Evolutionary conservation across 2,113 vertebrate genomes (phyloP).

Genomic region (Electrona antarctica): DNA sequence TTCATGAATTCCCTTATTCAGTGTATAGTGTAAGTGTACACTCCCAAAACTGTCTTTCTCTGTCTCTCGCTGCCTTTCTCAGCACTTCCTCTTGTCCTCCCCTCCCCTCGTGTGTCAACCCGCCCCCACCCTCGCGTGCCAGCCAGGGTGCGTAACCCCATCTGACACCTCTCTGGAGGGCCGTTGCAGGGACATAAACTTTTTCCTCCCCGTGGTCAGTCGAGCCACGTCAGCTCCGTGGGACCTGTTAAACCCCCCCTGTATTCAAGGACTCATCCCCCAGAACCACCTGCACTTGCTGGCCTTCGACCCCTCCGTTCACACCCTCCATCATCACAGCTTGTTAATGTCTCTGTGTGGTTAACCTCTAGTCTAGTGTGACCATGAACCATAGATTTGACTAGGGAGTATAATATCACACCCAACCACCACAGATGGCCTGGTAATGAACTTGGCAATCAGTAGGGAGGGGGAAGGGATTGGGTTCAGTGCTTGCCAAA

Average conservation of each 20-base stretch:
- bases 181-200: conserved; percentile 23
- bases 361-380: conserved; percentile 58
- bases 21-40: not conserved
- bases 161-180: conserved; percentile 67
- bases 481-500: conserved; percentile 24
- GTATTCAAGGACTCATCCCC: conserved; percentile 62
- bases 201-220: conserved; percentile 32
- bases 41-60: conserved; percentile 13
- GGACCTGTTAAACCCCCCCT: conserved; percentile 59
- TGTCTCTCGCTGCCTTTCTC: not conserved
- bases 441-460: conserved; percentile 38
- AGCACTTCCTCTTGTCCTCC: not conserved
- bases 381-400: conserved; percentile 55
- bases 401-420: conserved; percentile 28
- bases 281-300: conserved; percentile 59
- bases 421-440: conserved; percentile 18
- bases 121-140: conserved; percentile 24
- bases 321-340: conserved; percentile 65
- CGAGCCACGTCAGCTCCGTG: conserved; percentile 28
- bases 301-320: conserved; percentile 50
- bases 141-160: conserved; percentile 49
- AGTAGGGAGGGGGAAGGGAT: conserved; percentile 2
- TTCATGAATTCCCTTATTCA: conserved; percentile 52
- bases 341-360: conserved; percentile 73
- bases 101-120: conserved; percentile 24